Evolutionary conservation across 2,797 vertebrate genomes (phyloP).

Genomic region (Carapus acus): DNA sequence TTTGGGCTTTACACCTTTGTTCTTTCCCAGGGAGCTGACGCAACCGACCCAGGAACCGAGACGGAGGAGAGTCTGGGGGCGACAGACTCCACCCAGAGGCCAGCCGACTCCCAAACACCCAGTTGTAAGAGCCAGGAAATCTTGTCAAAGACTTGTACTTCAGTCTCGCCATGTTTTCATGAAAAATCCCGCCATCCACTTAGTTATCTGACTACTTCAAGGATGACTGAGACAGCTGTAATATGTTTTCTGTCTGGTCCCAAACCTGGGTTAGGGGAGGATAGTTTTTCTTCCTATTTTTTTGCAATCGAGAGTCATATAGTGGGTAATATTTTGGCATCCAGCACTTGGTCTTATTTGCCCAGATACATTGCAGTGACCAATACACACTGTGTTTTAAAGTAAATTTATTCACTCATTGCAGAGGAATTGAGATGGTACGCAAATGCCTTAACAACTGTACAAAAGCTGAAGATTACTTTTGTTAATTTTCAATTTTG

Average conservation of each 20-base stretch:
- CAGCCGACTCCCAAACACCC: conserved; percentile 85
- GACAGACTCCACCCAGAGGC: conserved; percentile 86
- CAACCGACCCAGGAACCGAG: conserved; percentile 90
- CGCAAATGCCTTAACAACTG: no score
- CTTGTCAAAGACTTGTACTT: conserved; percentile 23
- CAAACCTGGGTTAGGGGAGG: conserved; percentile 2
- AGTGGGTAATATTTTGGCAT: no score
- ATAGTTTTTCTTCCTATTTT: no score
- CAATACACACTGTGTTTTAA: no score
- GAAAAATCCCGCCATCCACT: conserved; percentile 29
- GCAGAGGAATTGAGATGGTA: no score
- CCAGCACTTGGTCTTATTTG: no score
- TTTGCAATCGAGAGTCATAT: no score
- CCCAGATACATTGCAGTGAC: no score
- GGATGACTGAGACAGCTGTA: conserved; percentile 41
- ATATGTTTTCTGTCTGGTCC: conserved; percentile 48
- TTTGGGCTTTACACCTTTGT: conserved; percentile 2
- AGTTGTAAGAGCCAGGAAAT: conserved; percentile 76
- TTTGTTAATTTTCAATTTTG: no score
- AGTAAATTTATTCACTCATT: no score
- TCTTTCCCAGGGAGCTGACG: conserved; percentile 80
- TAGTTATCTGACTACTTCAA: conserved; percentile 39
- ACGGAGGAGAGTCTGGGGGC: conserved; percentile 92
- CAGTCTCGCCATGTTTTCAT: conserved; percentile 35
- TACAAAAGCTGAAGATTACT: no score